Base-by-base conservation (phyloP, 1,140 invertebrate genomes). In the Gryllus bimaculatus region DNA sequence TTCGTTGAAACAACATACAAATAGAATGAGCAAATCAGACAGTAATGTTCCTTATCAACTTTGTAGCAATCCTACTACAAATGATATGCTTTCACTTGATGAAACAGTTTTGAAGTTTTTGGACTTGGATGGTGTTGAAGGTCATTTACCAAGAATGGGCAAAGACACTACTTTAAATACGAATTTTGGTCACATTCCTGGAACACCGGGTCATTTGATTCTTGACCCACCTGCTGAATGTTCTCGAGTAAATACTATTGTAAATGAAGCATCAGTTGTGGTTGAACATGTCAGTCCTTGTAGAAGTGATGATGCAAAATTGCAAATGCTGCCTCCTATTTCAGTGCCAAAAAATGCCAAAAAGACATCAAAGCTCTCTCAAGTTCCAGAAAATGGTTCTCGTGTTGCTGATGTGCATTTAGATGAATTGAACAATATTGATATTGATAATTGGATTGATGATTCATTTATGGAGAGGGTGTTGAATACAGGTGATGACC, bases 51-150 rank as follows among this genome's bases (percentile, higher is more conserved):
- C 74, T 10, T 15, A 13, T 10, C 12, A n/a, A 21, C 13, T 15
- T 8, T 75, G 10, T 48, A 48, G 12, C 13, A 76, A 54, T n/a
- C 48, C 26, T 8, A 48, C 20, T 39, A 47, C 47, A 21, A n/a
- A 18, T 12, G 66, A 48, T 21, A 74, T 79, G 78, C 47, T 79
- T 8, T 75, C 74, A 10, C 54, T 79, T 48, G 73, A 79, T 48
- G 78, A 79, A 75, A 47, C 78, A 21, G 10, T 74, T 39, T 49
- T 79, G 21, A 47, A 75, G 49, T 47, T 20, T 8, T 15, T 79
- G 3, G 54, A 79, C 48, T 47, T 79, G n/a, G 78, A 79, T n/a
- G 48, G 21, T 21, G 73, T 74, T 12, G 73, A 74, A 12, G 48
- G 73, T 15, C 18, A 74, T 39, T 78, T 21, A 7, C 39, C 48